phyloP scores from a whole-genome alignment of 2,888 invertebrate species.

The Carterocephalus palaemon region DNA sequence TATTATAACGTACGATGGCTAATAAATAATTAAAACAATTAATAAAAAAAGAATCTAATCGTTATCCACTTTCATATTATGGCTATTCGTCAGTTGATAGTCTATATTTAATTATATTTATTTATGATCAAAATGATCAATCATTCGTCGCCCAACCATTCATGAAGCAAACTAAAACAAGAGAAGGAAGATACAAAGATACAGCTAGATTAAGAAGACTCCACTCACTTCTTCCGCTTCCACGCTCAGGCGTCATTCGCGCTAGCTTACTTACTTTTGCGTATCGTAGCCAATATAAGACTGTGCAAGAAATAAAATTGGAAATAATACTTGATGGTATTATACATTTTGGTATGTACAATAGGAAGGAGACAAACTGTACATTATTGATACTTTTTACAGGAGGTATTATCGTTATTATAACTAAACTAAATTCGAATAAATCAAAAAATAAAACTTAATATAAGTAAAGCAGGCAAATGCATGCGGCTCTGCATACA shows the following conservation, averaged over 20 bases:
- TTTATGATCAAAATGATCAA: conserved; percentile 36
- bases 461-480: conserved; percentile 86
- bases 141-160: conserved; percentile 64
- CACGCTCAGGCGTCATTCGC: conserved; percentile 55
- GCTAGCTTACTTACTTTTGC: conserved; percentile 81
- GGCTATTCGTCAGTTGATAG: conserved; percentile 40
- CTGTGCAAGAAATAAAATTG: conserved; percentile 83
- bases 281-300: conserved; percentile 82
- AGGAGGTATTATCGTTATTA: conserved; percentile 58
- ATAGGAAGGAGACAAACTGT: conserved; percentile 74
- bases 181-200: conserved; percentile 53
- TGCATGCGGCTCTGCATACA: conserved; percentile 82
- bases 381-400: conserved; percentile 76
- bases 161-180: conserved; percentile 70
- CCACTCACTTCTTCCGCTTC: conserved; percentile 59
- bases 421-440: conserved; percentile 78
- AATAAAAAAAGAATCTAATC: conserved; percentile 57
- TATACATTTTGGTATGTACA: conserved; percentile 77
- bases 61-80: conserved; percentile 59
- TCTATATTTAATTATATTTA: conserved; percentile 13
- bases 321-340: conserved; percentile 81
- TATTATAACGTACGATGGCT: conserved; percentile 69
- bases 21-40: conserved; percentile 70
- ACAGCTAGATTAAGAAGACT: conserved; percentile 45
- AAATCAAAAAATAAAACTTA: conserved; percentile 73